A percentile compares a stretch with the other conserved stretches of the same genome.
Evolutionary conservation across 2,797 vertebrate species (phyloP).

Genomic region (Alfaro cultratus): DNA sequence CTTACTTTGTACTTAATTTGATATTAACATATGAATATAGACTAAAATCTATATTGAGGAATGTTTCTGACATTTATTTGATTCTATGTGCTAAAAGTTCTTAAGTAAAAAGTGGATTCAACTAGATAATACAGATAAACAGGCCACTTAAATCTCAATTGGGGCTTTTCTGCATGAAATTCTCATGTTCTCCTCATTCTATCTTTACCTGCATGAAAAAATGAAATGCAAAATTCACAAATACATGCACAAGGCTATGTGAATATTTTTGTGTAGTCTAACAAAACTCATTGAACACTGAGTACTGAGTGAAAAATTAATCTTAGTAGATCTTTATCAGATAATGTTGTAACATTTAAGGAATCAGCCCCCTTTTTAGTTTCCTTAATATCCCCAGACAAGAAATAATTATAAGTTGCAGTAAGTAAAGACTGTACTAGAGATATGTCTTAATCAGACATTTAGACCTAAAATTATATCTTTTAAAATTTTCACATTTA

Average conservation of each 20-base stretch:
- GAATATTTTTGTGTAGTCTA: background rate
- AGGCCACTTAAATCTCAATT: too few relatives aligned
- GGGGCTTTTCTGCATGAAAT: too few relatives aligned
- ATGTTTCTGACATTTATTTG: too few relatives aligned
- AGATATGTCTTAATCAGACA: background rate
- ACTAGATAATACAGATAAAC: too few relatives aligned
- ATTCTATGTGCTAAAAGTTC: too few relatives aligned
- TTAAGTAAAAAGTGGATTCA: too few relatives aligned
- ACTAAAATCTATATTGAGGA: too few relatives aligned
- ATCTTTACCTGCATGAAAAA: too few relatives aligned
- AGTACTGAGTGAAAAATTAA: background rate
- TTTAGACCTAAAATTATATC: background rate
- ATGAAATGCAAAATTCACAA: background rate
- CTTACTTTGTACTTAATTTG: too few relatives aligned
- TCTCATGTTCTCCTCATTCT: too few relatives aligned
- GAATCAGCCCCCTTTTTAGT: background rate
- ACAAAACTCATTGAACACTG: background rate
- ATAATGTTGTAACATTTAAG: background rate
- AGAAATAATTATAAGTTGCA: background rate
- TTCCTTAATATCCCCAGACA: background rate
- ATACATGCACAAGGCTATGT: background rate
- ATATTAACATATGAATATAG: too few relatives aligned
- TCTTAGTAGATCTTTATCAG: background rate
- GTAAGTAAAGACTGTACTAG: background rate
- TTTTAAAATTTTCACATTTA: background rate